Base-by-base conservation (phyloP, 2,888 invertebrate species). In the Drosophila anceps region DNA sequence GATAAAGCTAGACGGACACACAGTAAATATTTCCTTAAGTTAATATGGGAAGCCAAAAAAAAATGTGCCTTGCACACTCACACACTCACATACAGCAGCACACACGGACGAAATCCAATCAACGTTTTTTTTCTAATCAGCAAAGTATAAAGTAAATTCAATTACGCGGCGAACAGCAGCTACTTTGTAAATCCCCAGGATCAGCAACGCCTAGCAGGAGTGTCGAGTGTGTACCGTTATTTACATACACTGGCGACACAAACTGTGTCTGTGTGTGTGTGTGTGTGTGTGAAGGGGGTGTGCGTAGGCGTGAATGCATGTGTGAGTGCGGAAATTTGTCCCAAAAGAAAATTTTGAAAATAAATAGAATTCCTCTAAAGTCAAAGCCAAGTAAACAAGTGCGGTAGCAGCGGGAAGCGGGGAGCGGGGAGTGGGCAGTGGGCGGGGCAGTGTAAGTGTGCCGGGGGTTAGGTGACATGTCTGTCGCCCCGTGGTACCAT, bases 91-190 rank as follows among this genome's bases (percentile, higher is more conserved):
- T 10, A 41, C 31, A 20, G 20, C 50, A 57, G 53, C 61, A 48
- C 58, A 72, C 70, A 65, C 74, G 70, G 81, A 69, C 64, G 61
- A 80, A 86, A 86, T 88, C 80, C 85, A 86, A 86, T 86, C 85
- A 88, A 73, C 74, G 53, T 59, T 77, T 76, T 72, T 63, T 81
- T 88, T 84, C 85, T 86, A 86, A 86, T 88, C 85, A 86, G 82
- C 66, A 84, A 76, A 88, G 87, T 88, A 86, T 88, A 88, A 86
- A 86, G 87, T 84, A 86, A 86, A 86, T 86, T 86, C 85, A 86
- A 86, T 86, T 86, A 86, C 85, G 87, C 82, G 81, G 87, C 81
- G 80, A 65, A 62, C 76, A 60, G 73, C 76, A 81, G 77, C 89
- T 85, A 85, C 85, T 86, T 86, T 81, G 74, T 71, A 80, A 88